Conservation (phyloP, 2,888 invertebrate genomes). For the Acheta domesticus region DNA sequence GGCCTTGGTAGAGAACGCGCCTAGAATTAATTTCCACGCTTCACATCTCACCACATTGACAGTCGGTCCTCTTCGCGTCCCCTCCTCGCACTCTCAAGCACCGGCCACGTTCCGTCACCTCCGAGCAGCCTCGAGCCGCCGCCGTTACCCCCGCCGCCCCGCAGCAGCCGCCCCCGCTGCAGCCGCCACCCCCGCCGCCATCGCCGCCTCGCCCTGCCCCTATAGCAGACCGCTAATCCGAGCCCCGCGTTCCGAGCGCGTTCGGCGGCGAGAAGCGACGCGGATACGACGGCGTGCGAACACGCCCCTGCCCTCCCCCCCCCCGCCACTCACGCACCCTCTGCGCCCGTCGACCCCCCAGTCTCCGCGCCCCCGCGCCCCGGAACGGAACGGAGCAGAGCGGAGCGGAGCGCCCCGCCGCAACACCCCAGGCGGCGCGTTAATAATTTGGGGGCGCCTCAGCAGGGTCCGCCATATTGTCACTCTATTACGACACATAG, state of each 20-base stretch:
- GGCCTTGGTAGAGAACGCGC: no score
- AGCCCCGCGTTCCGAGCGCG: neutral
- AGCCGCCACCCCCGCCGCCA: no score
- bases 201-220: neutral
- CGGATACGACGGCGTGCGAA: neutral
- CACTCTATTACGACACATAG: slow-evolving; percentile 18
- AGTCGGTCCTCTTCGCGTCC: no score
- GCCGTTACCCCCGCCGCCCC: no score
- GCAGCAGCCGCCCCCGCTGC: no score
- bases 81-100: no score
- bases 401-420: neutral
- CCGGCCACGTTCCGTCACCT: no score
- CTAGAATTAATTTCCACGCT: no score
- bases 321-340: neutral
- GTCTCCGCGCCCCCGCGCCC: neutral
- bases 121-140: no score
- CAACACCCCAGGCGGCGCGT: neutral
- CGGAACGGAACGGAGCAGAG: no score
- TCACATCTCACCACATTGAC: no score
- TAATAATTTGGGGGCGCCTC: neutral
- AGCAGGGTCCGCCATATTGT: neutral
- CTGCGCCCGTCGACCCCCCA: neutral
- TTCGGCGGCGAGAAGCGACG: neutral
- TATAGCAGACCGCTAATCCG: neutral
- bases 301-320: neutral